Base-by-base conservation (phyloP, 2,797 vertebrate species). In the Pangasius krempfi region DNA sequence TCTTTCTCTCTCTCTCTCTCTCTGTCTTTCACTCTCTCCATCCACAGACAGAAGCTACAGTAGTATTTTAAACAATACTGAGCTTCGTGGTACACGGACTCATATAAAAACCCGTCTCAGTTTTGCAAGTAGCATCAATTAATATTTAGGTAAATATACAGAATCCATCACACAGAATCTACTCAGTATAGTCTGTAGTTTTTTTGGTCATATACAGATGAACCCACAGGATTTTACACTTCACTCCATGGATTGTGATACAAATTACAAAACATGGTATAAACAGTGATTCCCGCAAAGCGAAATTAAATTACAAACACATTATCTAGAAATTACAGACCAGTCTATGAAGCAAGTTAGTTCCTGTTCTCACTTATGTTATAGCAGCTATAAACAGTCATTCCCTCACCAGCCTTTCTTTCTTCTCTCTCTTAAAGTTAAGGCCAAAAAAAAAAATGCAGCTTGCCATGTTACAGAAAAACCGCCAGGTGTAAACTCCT, bases 41-140 rank as follows among this genome's bases (percentile, higher is more conserved):
- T 33, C 73, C 52, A 56, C 16, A 56, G 16, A 56, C 14, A 56
- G 16, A 56, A 56, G 16, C 72, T 37, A 37, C 33, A 27, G 60
- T 60, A 82, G 47, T 3, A 62, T n/a, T 14, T 18, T 82, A 82
- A 50, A 84, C 82, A 84, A 50, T 68, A 84, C 50, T 66, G 40
- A 84, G 27, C 40, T 30, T 68, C n/a, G 30, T 50, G 60, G 27
- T 64, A 66, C 60, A 84, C 22, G n/a, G 66, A 68, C 40, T 50
- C 40, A 16, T 66, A 66, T 20, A n/a, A 8, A 30, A 84, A 66
- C 60, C 14, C 10, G 25, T n/a, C 25, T 47, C 40, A n/a, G 58
- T 83, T 50, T 82, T 83, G 6, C 60, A 47, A 47, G 14, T 30
- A 1, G 8, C 40, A 30, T 30, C 25, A 30, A 52, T 66, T 84